A percentile compares a stretch with the other conserved stretches of the same genome.
Evolutionary conservation across 1,140 invertebrate species (phyloP).

Genomic region (Anthonomus grandis): DNA sequence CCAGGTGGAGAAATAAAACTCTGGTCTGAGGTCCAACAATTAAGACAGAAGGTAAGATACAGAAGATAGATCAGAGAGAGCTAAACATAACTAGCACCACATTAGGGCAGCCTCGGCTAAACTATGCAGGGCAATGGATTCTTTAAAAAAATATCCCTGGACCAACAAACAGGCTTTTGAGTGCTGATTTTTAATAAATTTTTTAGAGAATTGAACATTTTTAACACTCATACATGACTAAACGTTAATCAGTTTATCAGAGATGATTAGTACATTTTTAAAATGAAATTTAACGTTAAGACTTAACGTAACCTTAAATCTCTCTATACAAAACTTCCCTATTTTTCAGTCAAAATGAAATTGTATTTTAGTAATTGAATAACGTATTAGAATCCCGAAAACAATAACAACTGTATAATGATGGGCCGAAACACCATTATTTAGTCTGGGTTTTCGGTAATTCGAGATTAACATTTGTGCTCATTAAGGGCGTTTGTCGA

Average conservation of each 20-base stretch:
- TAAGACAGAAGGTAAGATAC: too few relatives aligned
- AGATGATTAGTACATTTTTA: neutral
- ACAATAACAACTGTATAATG: slow-evolving; percentile 30
- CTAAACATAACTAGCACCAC: too few relatives aligned
- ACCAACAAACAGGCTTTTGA: too few relatives aligned
- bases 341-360: slow-evolving; percentile 24
- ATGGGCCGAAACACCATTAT: slow-evolving; percentile 22
- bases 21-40: too few relatives aligned
- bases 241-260: neutral
- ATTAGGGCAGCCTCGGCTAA: too few relatives aligned
- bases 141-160: too few relatives aligned
- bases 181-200: too few relatives aligned
- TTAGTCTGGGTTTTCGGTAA: slow-evolving; percentile 21
- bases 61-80: too few relatives aligned
- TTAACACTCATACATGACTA: neutral
- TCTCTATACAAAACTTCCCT: neutral
- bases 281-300: neutral
- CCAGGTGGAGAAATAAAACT: too few relatives aligned
- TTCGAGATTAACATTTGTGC: slow-evolving; percentile 18
- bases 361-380: slow-evolving; percentile 26
- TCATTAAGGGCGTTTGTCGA: slow-evolving; percentile 22
- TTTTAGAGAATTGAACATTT: neutral
- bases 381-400: slow-evolving; percentile 18
- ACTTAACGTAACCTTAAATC: neutral
- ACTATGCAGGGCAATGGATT: too few relatives aligned